phyloP scores from a whole-genome alignment of 2,888 invertebrate species.

The Pediacus dermestoides region DNA sequence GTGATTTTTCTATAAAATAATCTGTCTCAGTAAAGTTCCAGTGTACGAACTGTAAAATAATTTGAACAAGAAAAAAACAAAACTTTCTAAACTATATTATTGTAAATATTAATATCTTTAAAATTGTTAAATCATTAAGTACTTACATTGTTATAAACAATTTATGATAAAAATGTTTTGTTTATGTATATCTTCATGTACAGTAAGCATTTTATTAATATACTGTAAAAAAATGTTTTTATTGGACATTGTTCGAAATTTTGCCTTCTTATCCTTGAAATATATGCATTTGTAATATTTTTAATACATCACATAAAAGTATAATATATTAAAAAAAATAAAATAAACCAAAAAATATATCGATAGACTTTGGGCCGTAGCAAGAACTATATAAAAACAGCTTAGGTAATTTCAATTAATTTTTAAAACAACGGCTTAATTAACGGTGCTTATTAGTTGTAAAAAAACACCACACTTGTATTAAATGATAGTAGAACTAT shows the following conservation, averaged over 20 bases:
- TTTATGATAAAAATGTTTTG: slow-evolving; percentile 25
- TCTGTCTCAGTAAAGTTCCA: slow-evolving; percentile 16
- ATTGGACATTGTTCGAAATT: slow-evolving; percentile 31
- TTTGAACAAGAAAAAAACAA: too few relatives aligned
- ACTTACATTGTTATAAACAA: slow-evolving; percentile 32
- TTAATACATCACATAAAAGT: slow-evolving; percentile 29
- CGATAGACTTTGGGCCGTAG: slow-evolving; percentile 19
- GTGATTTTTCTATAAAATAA: slow-evolving; percentile 13
- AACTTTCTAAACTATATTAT: slow-evolving; percentile 17
- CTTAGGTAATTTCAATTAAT: too few relatives aligned
- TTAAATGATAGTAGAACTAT: too few relatives aligned
- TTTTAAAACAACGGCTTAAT: too few relatives aligned
- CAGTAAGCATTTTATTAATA: background rate
- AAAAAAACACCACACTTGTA: too few relatives aligned
- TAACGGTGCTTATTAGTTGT: too few relatives aligned
- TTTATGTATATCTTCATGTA: slow-evolving; percentile 12
- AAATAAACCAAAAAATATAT: slow-evolving; percentile 15
- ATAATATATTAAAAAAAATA: slow-evolving; percentile 17
- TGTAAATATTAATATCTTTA: slow-evolving; percentile 27
- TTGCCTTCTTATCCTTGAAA: slow-evolving; percentile 35
- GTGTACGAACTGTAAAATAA: too few relatives aligned
- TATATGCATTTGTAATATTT: slow-evolving; percentile 37
- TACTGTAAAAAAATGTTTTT: slow-evolving; percentile 3
- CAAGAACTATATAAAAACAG: too few relatives aligned
- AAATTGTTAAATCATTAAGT: slow-evolving; percentile 32